phyloP scores from a whole-genome alignment of 2,113 vertebrate species.

The Stegastes partitus region DNA sequence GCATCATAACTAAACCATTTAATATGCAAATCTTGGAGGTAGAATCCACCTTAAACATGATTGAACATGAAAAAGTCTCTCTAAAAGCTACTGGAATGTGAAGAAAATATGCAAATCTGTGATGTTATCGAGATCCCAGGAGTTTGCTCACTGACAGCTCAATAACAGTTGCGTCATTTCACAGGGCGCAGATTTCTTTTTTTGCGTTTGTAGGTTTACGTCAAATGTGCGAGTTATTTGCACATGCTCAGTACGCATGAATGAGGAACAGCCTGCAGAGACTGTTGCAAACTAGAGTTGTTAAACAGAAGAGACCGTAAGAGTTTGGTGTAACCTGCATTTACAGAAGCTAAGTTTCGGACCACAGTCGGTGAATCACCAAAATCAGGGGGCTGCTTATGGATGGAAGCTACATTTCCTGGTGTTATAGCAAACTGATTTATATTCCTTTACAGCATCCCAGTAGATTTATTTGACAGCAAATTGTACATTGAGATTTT shows the following conservation, averaged over 20 bases:
- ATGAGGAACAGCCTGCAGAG: too few relatives aligned
- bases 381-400: neutral
- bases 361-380: neutral
- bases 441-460: neutral
- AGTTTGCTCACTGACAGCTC: conserved; percentile 37
- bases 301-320: neutral
- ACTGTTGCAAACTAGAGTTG: neutral
- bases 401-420: neutral
- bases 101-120: conserved; percentile 30
- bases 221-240: too few relatives aligned
- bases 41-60: conserved; percentile 21
- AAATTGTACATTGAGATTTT: neutral
- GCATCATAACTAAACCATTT: conserved; percentile 32
- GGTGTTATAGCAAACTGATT: neutral
- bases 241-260: too few relatives aligned
- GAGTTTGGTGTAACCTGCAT: neutral
- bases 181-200: neutral
- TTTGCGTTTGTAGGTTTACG: too few relatives aligned
- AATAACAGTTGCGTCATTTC: conserved; percentile 18
- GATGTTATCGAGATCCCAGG: conserved; percentile 25
- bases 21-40: conserved; percentile 37
- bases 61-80: conserved; percentile 1
- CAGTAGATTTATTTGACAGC: neutral
- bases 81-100: conserved; percentile 12
- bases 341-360: neutral